These are phyloP conservation scores for Holacanthella duospinosa DNA, from an alignment of 2,888 invertebrate species.

Conservation along the genomic window DNA sequence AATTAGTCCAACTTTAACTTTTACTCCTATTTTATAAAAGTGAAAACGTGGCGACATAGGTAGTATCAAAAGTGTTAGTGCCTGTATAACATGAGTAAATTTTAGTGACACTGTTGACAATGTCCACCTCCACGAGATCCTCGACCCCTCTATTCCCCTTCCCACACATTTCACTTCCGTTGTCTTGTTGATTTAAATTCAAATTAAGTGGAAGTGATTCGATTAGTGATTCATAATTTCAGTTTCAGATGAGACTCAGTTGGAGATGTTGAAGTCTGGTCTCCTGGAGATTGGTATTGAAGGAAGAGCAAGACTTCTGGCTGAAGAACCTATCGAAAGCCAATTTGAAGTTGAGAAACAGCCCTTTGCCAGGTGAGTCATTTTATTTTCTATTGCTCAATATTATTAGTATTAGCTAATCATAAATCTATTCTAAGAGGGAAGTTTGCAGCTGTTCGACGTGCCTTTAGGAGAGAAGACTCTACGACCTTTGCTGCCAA, in stretches of 20 bases:
- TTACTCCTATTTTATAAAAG: too few species aligned
- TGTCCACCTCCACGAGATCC: too few species aligned
- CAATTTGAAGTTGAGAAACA: conserved; percentile 71
- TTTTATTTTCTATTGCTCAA: neutral
- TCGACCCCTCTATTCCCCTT: too few species aligned
- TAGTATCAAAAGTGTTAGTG: too few species aligned
- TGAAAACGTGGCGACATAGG: too few species aligned
- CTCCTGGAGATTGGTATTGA: conserved; percentile 61
- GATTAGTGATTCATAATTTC: too few species aligned
- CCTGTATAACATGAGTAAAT: too few species aligned
- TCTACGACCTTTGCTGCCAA: conserved; percentile 91
- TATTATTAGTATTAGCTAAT: neutral
- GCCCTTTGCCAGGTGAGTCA: conserved; percentile 67
- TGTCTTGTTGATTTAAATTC: too few species aligned
- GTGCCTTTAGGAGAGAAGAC: conserved; percentile 74
- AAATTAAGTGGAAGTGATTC: too few species aligned
- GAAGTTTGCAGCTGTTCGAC: conserved; percentile 89
- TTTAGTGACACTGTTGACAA: too few species aligned
- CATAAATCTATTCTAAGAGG: conserved; percentile 54
- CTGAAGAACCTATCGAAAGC: conserved; percentile 61
- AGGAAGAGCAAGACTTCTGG: conserved; percentile 56
- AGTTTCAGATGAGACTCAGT: neutral
- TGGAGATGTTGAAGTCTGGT: conserved; percentile 43
- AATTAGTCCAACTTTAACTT: too few species aligned
- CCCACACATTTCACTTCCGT: too few species aligned